phyloP scores from a whole-genome alignment of 2,113 vertebrate genomes.

The Aphelocoma coerulescens region DNA sequence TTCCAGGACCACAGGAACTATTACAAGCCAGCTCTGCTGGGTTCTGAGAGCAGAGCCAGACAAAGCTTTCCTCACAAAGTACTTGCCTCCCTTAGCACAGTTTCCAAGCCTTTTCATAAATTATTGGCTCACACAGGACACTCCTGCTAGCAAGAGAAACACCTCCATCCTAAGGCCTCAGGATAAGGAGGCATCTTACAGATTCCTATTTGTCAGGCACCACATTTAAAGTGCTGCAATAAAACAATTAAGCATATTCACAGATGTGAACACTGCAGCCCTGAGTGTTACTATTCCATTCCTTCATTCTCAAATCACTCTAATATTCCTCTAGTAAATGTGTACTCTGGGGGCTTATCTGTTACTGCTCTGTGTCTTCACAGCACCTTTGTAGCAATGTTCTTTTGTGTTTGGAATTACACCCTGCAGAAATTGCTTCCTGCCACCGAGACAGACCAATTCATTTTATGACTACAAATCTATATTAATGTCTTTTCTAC shows the following conservation, averaged over 20 bases:
- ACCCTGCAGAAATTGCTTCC: conserved; percentile 27
- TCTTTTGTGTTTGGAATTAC: conserved; percentile 12
- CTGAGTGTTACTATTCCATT: neutral
- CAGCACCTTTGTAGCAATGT: neutral
- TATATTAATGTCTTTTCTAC: conserved; percentile 4
- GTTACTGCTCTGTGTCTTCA: neutral
- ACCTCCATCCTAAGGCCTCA: neutral
- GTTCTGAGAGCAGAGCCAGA: neutral
- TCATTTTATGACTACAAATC: conserved; percentile 36
- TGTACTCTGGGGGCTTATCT: neutral
- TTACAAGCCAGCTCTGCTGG: neutral
- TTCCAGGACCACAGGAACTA: neutral
- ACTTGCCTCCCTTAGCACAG: neutral
- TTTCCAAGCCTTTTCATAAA: neutral
- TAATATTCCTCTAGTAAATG: neutral
- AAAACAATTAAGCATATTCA: neutral
- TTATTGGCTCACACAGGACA: neutral
- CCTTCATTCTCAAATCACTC: neutral
- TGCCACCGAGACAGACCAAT: neutral
- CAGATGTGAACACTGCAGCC: neutral
- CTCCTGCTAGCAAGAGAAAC: neutral
- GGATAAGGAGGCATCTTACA: neutral
- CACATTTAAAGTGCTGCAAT: neutral
- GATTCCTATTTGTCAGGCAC: neutral
- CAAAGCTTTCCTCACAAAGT: neutral